phyloP scores from a whole-genome alignment of 2,888 invertebrate genomes.

The Cinara cedri region DNA sequence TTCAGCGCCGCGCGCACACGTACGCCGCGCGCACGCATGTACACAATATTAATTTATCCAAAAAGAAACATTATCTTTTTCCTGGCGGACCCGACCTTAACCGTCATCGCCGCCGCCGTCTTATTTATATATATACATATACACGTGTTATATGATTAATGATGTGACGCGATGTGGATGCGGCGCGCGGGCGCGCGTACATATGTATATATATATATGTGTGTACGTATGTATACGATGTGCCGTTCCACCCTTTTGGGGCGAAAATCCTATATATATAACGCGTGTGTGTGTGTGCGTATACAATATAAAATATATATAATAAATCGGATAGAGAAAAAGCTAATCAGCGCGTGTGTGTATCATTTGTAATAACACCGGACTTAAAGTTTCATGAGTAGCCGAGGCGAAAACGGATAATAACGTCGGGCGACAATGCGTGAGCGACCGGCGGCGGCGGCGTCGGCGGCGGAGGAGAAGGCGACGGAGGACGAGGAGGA shows the following conservation, averaged over 20 bases:
- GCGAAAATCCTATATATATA: conserved; percentile 23
- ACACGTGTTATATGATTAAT: conserved; percentile 53
- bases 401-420: conserved; percentile 56
- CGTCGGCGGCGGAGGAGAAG: background rate
- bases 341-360: conserved; percentile 54
- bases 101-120: conserved; percentile 2
- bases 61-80: conserved; percentile 54
- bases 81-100: conserved; percentile 11
- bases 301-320: conserved; percentile 15
- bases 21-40: background rate
- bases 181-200: no score
- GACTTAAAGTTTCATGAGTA: conserved; percentile 56
- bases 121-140: conserved; percentile 2
- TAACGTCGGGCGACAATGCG: conserved; percentile 52
- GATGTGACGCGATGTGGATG: conserved; percentile 32
- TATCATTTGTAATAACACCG: conserved; percentile 57
- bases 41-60: conserved; percentile 52
- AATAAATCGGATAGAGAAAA: conserved; percentile 56
- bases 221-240: background rate
- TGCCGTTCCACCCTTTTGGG: conserved; percentile 45
- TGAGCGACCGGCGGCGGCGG: background rate
- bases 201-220: no score
- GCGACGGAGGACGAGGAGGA: background rate
- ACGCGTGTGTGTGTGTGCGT: background rate
- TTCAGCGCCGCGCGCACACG: no score